Evolutionary conservation across 2,113 vertebrate genomes (phyloP).

Genomic region (Pelvicachromis taeniatus): DNA sequence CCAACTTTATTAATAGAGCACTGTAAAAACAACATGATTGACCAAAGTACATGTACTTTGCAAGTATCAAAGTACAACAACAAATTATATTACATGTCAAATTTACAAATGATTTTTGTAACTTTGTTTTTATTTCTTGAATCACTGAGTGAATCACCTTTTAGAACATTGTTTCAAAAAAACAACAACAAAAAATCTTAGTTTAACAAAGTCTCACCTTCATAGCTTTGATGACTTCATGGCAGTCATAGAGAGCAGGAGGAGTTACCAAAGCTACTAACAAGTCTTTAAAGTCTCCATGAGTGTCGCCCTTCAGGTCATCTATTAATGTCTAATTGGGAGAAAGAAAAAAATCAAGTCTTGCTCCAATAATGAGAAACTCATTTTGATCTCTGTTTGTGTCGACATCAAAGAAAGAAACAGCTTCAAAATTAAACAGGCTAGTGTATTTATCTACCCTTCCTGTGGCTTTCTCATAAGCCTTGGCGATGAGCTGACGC

Average conservation of each 20-base stretch:
- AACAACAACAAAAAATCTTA: neutral
- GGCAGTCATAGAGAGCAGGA: constrained; percentile 76
- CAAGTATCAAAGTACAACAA: no score
- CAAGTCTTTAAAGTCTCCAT: constrained; percentile 78
- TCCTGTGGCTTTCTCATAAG: constrained; percentile 74
- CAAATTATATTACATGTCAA: neutral
- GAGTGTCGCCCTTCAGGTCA: constrained; percentile 83
- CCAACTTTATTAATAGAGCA: no score
- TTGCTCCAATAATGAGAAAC: neutral
- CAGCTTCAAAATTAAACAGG: neutral
- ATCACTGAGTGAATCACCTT: neutral
- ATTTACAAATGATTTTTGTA: neutral
- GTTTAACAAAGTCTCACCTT: constrained; percentile 67
- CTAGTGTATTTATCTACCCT: constrained; percentile 59
- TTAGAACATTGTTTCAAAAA: neutral
- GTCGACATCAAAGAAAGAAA: neutral
- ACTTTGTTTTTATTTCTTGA: neutral
- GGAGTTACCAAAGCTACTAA: constrained; percentile 76
- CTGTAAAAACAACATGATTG: no score
- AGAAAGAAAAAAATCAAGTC: neutral
- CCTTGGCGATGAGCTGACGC: constrained; percentile 76
- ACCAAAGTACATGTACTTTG: no score
- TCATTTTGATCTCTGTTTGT: constrained; percentile 36
- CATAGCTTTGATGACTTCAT: constrained; percentile 77
- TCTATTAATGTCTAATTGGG: constrained; percentile 71